Conservation (phyloP, 2,888 invertebrate species). For the Melinaea menophilus region DNA sequence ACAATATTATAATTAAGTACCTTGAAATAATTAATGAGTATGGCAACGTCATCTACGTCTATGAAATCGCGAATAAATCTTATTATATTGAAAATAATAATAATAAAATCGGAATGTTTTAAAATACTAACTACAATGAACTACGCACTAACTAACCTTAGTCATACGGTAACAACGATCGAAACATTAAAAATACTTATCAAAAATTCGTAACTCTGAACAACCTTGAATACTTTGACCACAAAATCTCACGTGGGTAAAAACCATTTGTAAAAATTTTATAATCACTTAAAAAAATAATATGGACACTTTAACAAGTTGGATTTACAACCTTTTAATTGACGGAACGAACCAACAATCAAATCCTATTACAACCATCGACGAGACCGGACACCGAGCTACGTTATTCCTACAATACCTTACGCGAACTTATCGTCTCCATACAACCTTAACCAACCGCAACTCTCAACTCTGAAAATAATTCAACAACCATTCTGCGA, state of each 20-base stretch:
- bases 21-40: conserved; percentile 60
- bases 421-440: conserved; percentile 26
- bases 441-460: conserved; percentile 29
- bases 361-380: conserved; percentile 50
- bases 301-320: conserved; percentile 64
- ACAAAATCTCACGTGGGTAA: conserved; percentile 37
- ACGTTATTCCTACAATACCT: conserved; percentile 32
- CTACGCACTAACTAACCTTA: conserved; percentile 47
- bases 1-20: conserved; percentile 63
- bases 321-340: conserved; percentile 58
- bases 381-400: conserved; percentile 56
- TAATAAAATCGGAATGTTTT: conserved; percentile 63
- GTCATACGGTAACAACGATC: conserved; percentile 68
- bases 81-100: conserved; percentile 43
- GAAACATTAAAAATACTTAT: conserved; percentile 65
- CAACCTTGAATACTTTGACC: conserved; percentile 39
- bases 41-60: conserved; percentile 64
- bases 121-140: conserved; percentile 44
- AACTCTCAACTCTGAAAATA: conserved; percentile 22
- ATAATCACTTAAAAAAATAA: conserved; percentile 63
- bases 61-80: conserved; percentile 33
- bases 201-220: conserved; percentile 53
- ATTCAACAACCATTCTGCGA: conserved; percentile 9
- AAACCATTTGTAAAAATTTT: conserved; percentile 42
- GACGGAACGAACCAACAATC: conserved; percentile 63